Evolutionary conservation across 1,140 invertebrate species (phyloP).

Genomic region (Cotesia typhae): DNA sequence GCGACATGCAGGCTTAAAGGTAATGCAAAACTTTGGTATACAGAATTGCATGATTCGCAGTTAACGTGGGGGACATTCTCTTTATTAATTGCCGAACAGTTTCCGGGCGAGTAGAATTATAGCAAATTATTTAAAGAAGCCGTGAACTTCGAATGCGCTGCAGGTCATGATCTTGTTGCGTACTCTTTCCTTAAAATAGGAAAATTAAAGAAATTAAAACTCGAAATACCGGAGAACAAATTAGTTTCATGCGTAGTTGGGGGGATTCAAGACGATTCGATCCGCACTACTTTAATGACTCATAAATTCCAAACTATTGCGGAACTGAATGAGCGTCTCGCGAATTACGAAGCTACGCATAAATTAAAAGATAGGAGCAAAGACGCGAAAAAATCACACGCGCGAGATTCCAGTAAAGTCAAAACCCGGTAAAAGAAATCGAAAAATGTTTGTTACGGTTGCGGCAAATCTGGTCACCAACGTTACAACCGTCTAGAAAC

Average conservation of each 20-base stretch:
- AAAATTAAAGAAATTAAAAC: constrained; percentile 19
- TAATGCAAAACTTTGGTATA: constrained; percentile 27
- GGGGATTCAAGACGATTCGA: constrained; percentile 20
- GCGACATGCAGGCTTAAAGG: constrained; percentile 23
- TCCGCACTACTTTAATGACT: constrained; percentile 22
- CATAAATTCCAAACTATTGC: constrained; percentile 17
- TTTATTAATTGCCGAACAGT: constrained; percentile 9
- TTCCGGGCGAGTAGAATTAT: constrained; percentile 25
- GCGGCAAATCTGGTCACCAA: constrained; percentile 16
- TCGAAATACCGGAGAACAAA: constrained; percentile 32
- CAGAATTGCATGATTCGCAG: constrained; percentile 14
- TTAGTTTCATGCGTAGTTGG: constrained; percentile 22
- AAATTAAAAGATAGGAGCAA: neutral
- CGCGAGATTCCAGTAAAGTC: neutral
- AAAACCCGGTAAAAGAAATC: neutral
- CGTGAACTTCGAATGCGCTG: neutral
- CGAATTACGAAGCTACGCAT: neutral
- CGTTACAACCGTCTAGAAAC: constrained; percentile 1
- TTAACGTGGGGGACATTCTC: constrained; percentile 21
- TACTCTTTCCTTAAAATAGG: constrained; percentile 28
- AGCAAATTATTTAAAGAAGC: constrained; percentile 23
- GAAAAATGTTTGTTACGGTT: neutral
- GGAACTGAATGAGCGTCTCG: constrained; percentile 16
- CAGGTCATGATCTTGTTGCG: constrained; percentile 5
- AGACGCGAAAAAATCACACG: neutral